Percentiles rank a stretch among this genome's conserved stretches.
These are phyloP conservation scores for Okamejei kenojei DNA, from an alignment of 2,797 vertebrate species.

Conservation along the genomic window DNA sequence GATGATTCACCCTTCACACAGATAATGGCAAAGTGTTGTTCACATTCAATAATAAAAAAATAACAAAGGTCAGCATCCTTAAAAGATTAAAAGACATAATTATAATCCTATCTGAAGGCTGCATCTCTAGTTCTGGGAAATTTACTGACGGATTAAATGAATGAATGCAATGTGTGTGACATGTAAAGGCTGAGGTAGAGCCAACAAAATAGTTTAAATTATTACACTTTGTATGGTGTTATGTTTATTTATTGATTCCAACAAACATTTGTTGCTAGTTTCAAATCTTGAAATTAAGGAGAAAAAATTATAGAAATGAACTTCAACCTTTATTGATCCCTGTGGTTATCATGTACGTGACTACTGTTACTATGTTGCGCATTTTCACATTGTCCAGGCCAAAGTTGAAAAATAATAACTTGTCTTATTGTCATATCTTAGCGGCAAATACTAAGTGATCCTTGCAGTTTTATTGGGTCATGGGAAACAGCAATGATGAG, in stretches of 20 bases:
- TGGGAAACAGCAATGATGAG: neutral
- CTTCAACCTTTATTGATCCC: constrained; percentile 34
- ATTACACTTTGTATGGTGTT: neutral
- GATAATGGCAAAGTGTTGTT: constrained; percentile 21
- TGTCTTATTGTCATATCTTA: neutral
- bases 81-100: constrained; percentile 11
- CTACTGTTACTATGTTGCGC: neutral
- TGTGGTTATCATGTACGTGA: constrained; percentile 22
- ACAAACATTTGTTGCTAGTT: neutral
- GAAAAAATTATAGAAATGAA: neutral
- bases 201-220: neutral
- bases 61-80: constrained; percentile 14
- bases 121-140: neutral
- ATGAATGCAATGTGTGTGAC: neutral
- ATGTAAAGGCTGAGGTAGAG: neutral
- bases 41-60: neutral
- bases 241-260: neutral
- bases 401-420: constrained; percentile 15
- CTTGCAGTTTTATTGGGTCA: neutral
- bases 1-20: constrained; percentile 25
- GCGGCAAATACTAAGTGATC: neutral
- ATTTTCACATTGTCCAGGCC: constrained; percentile 13
- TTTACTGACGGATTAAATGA: neutral
- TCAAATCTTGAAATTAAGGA: neutral
- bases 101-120: neutral